Evolutionary conservation across 2,113 vertebrate genomes (phyloP).

Genomic region (Bubo bubo): DNA sequence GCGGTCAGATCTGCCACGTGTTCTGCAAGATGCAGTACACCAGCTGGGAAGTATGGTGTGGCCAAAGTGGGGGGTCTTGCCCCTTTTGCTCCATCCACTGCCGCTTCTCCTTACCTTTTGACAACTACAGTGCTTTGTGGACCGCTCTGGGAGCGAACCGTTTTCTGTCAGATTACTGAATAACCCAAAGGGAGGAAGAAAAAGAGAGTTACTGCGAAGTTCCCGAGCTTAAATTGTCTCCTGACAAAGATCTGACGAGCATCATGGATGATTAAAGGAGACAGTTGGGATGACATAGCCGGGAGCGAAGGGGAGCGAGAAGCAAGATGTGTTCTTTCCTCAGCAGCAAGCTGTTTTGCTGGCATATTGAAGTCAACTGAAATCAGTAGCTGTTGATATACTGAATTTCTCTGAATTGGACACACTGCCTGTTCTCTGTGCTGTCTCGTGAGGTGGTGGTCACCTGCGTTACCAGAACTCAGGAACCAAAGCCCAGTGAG

Average conservation of each 20-base stretch:
- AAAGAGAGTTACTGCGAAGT: background rate
- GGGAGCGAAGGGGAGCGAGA: background rate
- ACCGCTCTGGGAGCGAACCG: background rate
- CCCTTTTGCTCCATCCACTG: background rate
- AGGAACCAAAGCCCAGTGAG: background rate
- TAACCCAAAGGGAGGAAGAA: background rate
- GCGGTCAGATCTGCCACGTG: rapidly evolving
- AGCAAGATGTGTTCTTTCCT: background rate
- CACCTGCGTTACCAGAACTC: background rate
- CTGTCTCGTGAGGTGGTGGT: background rate
- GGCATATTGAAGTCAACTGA: background rate
- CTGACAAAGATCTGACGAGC: background rate
- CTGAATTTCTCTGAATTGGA: background rate
- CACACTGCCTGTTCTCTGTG: background rate
- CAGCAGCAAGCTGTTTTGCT: background rate
- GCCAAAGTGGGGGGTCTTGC: background rate
- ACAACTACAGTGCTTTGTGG: background rate
- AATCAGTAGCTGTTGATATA: background rate
- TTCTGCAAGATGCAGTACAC: background rate
- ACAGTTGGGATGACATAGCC: background rate
- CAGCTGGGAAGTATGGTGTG: background rate
- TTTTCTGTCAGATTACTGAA: background rate
- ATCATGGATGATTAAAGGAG: background rate
- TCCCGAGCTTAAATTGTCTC: background rate
- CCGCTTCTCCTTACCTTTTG: background rate